These are phyloP conservation scores for Heliconius hortense DNA, from an alignment of 2,888 invertebrate genomes.

Conservation along the genomic window DNA sequence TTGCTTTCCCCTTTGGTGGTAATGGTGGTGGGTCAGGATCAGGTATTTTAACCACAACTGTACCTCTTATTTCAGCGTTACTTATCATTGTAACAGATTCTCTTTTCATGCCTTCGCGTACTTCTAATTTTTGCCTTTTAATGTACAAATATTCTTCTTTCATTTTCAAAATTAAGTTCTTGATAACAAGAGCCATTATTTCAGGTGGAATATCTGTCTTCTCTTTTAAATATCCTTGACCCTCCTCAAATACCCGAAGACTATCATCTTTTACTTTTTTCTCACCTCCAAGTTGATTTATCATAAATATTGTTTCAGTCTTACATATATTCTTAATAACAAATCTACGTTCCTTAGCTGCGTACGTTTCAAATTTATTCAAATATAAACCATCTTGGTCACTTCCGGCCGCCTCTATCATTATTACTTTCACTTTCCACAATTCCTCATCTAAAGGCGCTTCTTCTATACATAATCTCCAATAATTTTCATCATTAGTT, in stretches of 20 bases:
- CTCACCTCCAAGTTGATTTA: conserved; percentile 72
- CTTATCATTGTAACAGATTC: conserved; percentile 69
- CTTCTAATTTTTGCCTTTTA: conserved; percentile 63
- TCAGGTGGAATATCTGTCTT: conserved; percentile 71
- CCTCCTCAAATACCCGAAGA: conserved; percentile 71
- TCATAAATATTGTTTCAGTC: conserved; percentile 76
- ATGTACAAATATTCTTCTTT: conserved; percentile 73
- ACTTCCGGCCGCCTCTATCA: conserved; percentile 69
- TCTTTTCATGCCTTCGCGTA: conserved; percentile 64
- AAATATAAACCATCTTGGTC: conserved; percentile 72
- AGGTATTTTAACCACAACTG: conserved; percentile 53
- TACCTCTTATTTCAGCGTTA: conserved; percentile 61
- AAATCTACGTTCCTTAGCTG: conserved; percentile 69
- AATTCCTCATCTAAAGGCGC: conserved; percentile 58
- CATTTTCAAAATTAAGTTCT: conserved; percentile 71
- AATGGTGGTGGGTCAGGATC: conserved; percentile 47
- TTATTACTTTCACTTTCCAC: conserved; percentile 67
- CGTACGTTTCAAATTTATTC: conserved; percentile 67
- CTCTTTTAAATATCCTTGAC: conserved; percentile 65
- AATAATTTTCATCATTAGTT: conserved; percentile 53
- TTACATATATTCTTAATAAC: conserved; percentile 75
- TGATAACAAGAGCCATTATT: conserved; percentile 68
- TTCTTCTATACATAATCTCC: conserved; percentile 63
- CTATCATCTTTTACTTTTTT: conserved; percentile 70
- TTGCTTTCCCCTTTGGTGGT: conserved; percentile 54